Percentiles rank a stretch among this genome's conserved stretches.
Conservation (phyloP, 2,797 vertebrate species). For the Taeniopygia guttata region DNA sequence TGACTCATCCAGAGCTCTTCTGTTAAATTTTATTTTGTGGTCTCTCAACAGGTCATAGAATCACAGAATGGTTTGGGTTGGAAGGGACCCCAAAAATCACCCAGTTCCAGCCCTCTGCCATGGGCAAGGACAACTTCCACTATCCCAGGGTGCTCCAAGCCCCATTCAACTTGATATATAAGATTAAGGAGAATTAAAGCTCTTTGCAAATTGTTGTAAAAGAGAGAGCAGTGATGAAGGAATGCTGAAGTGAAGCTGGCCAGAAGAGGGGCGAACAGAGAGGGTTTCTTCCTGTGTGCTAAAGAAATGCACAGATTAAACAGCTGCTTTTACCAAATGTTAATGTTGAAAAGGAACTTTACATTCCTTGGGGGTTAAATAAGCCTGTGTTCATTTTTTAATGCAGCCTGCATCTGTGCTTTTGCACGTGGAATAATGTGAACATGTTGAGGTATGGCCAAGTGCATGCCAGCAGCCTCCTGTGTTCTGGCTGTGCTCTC, state of each 20-base stretch:
- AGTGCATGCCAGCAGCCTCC: background rate
- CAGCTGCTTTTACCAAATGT: background rate
- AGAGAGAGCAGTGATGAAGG: background rate
- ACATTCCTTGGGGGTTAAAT: background rate
- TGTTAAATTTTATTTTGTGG: background rate
- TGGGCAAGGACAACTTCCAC: background rate
- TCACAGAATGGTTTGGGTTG: background rate
- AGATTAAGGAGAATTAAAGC: background rate
- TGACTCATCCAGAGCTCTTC: background rate
- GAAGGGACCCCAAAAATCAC: background rate
- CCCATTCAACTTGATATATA: rapidly evolving
- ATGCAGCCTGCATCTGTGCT: background rate
- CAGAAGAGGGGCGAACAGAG: background rate
- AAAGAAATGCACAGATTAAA: background rate
- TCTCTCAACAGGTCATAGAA: background rate
- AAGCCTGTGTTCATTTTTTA: background rate
- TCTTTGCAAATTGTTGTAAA: background rate
- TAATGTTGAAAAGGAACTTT: background rate
- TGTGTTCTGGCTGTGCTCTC: background rate
- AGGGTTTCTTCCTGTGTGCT: background rate
- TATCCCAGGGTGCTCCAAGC: background rate
- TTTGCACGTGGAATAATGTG: background rate
- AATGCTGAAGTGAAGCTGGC: background rate
- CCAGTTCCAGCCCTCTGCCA: background rate
- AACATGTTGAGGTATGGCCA: background rate